Percentiles rank a stretch among this genome's conserved stretches.
Conservation (phyloP, 2,888 invertebrate genomes). For the Phragmatobia fuliginosa region DNA sequence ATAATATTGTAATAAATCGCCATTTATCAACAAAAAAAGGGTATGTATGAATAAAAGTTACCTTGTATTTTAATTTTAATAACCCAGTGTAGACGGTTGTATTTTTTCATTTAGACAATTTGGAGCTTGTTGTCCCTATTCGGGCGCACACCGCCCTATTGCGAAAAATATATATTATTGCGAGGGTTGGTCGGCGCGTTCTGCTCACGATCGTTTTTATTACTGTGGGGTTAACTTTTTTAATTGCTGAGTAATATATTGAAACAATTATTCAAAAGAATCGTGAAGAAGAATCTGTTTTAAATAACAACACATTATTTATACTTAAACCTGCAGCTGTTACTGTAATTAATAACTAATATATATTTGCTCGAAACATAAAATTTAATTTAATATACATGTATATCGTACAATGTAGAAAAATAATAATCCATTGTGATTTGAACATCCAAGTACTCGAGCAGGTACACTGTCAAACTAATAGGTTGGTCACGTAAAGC, state of each 20-base stretch:
- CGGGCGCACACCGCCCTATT: slow-evolving; percentile 65
- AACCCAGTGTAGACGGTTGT: slow-evolving; percentile 24
- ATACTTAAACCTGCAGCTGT: not conserved
- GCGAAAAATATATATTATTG: slow-evolving; percentile 64
- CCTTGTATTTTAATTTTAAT: slow-evolving; percentile 35
- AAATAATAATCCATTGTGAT: not conserved
- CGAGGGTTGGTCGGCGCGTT: slow-evolving; percentile 70
- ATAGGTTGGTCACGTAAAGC: too few species aligned
- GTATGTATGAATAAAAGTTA: slow-evolving; percentile 78
- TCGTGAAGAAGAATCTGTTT: not conserved
- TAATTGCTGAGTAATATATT: slow-evolving; percentile 34
- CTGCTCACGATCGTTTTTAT: slow-evolving; percentile 68
- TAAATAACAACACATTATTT: not conserved
- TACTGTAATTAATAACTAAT: too few species aligned
- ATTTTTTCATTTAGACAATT: slow-evolving; percentile 38
- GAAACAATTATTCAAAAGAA: not conserved
- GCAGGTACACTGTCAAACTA: too few species aligned
- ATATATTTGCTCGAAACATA: not conserved
- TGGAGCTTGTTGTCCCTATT: slow-evolving; percentile 60
- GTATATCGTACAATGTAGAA: not conserved
- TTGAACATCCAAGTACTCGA: not conserved
- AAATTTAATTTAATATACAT: not conserved
- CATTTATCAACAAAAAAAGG: slow-evolving; percentile 64
- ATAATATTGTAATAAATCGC: slow-evolving; percentile 65
- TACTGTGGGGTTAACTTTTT: slow-evolving; percentile 67